Evolutionary conservation across 92 coral and sea anemone genomes (phyloP).

Genomic region (Umimayanthus kanabou): DNA sequence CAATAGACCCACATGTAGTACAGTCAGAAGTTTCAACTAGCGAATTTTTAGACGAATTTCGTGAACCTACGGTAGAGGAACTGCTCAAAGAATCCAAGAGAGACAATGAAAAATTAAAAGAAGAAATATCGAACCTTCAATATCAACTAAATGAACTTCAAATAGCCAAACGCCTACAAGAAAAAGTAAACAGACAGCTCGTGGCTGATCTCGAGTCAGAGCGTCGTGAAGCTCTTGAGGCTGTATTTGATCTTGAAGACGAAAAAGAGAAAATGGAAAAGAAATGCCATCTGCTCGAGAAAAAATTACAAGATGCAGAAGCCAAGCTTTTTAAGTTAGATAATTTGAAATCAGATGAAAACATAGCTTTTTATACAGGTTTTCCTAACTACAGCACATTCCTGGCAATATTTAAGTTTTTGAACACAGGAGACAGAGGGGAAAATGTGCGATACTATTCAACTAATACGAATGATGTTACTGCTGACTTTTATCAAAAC

Average conservation of each 20-base stretch:
- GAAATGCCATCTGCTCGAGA: conserved; percentile 30
- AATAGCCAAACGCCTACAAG: neutral
- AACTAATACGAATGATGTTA: too few species aligned
- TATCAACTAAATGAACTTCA: neutral
- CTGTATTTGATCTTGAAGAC: conserved; percentile 27
- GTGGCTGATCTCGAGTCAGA: conserved; percentile 40
- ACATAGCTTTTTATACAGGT: too few species aligned
- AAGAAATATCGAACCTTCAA: conserved; percentile 2
- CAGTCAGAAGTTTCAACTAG: neutral
- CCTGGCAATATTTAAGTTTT: too few species aligned
- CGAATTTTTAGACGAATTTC: neutral
- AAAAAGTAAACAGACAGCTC: conserved; percentile 11
- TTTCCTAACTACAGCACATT: too few species aligned
- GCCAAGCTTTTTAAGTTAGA: too few species aligned
- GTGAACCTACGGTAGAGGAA: conserved; percentile 29
- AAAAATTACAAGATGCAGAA: conserved; percentile 5
- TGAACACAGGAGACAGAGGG: too few species aligned
- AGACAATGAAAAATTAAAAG: conserved; percentile 20
- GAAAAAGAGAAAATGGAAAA: neutral
- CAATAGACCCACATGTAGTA: too few species aligned
- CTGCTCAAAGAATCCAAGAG: conserved; percentile 16
- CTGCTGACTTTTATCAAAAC: too few species aligned
- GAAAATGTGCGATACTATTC: too few species aligned
- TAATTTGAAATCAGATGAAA: too few species aligned
- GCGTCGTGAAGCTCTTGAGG: conserved; percentile 18